Percentiles rank a stretch among this genome's conserved stretches.
Conservation (phyloP, 2,113 vertebrate species). For the Falcunculus frontatus region DNA sequence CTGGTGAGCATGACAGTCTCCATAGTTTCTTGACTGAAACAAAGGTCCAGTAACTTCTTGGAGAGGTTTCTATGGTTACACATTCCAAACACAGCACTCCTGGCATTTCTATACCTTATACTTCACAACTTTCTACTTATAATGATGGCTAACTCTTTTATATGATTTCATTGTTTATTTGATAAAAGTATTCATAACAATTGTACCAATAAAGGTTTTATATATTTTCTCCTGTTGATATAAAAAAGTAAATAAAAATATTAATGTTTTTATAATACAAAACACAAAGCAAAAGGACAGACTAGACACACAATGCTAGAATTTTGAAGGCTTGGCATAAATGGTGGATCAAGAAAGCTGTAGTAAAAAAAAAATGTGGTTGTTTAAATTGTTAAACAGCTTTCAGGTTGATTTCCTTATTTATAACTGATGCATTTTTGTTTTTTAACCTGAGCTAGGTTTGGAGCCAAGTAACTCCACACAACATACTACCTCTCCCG, state of each 20-base stretch:
- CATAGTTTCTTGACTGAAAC: not conserved
- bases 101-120: not conserved
- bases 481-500: not conserved
- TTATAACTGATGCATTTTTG: not conserved
- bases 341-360: not conserved
- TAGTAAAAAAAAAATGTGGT: not conserved
- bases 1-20: not conserved
- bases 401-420: not conserved
- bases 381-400: not conserved
- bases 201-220: not conserved
- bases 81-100: not conserved
- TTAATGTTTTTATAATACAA: not conserved
- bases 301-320: not conserved
- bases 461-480: not conserved
- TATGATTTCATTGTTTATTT: not conserved
- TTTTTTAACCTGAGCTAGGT: not conserved
- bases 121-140: not conserved
- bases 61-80: not conserved
- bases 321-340: not conserved
- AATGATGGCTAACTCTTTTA: not conserved
- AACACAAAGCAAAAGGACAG: not conserved
- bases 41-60: not conserved
- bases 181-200: not conserved
- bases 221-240: not conserved
- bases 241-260: not conserved